Evolutionary conservation across 2,888 invertebrate genomes (phyloP), one percentile per base, ranked within the genome.

Genomic region (Rhogogaster chlorosoma): DNA sequence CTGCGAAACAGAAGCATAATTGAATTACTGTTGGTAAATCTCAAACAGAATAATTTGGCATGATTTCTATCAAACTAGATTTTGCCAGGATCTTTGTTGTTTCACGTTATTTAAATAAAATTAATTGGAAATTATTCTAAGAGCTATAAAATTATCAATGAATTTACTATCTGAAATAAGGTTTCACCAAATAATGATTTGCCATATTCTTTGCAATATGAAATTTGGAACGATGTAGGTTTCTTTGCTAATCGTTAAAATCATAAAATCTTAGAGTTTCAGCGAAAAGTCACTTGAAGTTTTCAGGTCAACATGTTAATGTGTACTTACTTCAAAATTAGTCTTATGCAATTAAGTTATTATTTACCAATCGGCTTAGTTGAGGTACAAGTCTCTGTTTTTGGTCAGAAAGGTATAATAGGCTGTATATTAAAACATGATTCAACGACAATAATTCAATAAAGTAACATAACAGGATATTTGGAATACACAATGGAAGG

Each of bases 1-100:
- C 91, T 91, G 86, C 32, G 49, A 53, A 42, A 38, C 61, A 6
- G 22, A 80, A 80, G 22, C 18, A 57, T 1, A 38, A 22, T 61
- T 57, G 0, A 57, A 61, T 38, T 15, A 61, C 57, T 42, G 38
- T 3, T 38, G 2, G 22, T 36, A 73, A 42, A 42, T 73, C n/a
- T n/a, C 26, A 0, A 42, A n/a, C 9, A 42, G n/a, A 73, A 42
- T 67, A n/a, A 18, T n/a, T 22, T n/a, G 22, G 38, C 18, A n/a
- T 42, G 18, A 42, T 22, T 36, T n/a, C 71, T 71, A 38, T 9
- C n/a, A 29, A 38, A 36, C 38, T 71, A 18, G 38, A 71, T 38
- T 5, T 10, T n/a, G 32, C 36, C 1, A 38, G 38, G n/a, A 15
- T 36, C 42, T 42, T 12, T 22, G 42, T 15, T 42, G 22, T n/a